Base-by-base conservation (phyloP, 35 echinoderm and acorn worm species). In the Apostichopus californicus region DNA sequence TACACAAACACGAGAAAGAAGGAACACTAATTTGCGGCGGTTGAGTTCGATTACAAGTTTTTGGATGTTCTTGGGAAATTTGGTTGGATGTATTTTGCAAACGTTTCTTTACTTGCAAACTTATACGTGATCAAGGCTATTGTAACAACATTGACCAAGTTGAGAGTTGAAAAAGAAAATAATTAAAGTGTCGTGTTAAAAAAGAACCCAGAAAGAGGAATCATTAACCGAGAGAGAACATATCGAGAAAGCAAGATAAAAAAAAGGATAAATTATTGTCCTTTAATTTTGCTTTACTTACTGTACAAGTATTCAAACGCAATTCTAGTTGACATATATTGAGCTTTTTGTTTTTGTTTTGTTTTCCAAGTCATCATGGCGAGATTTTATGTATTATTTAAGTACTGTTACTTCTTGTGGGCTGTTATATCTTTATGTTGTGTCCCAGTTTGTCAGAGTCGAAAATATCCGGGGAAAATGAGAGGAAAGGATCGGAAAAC, bases 1-100 rank as follows among this genome's bases (percentile, higher is more conserved):
- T 75, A 22, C 71, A 75, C 71, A 75, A 75, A 75, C 17, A 75
- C 71, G 71, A 75, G 22, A 75, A 75, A 75, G 71, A 18, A 75
- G 71, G 20, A 7, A 75, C 6, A 22, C 17, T 46, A 46, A 46
- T 75, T 18, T 75, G 71, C 21, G 71, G 71, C 15, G 71, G 71
- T 75, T 75, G 71, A 75, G 6, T 18, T 13, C 17, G 58, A 61
- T 61, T 61, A 61, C 12, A 61, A 61, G 58, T 61, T 61, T 61
- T 61, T 61, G 58, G 7, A 1, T 61, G 58, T 61, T 61, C 58
- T 61, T 61, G 34, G 1, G 3, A 46, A 46, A 46, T 3, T 61
- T 61, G 4, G 8, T 61, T 61, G 58, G 58, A 61, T 61, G 12
- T 61, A 46, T 46, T 46, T 46, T 2, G 34, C 34, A 46, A 46